These are phyloP conservation scores for Aethina tumida DNA, from an alignment of 1,140 invertebrate genomes.

Conservation along the genomic window DNA sequence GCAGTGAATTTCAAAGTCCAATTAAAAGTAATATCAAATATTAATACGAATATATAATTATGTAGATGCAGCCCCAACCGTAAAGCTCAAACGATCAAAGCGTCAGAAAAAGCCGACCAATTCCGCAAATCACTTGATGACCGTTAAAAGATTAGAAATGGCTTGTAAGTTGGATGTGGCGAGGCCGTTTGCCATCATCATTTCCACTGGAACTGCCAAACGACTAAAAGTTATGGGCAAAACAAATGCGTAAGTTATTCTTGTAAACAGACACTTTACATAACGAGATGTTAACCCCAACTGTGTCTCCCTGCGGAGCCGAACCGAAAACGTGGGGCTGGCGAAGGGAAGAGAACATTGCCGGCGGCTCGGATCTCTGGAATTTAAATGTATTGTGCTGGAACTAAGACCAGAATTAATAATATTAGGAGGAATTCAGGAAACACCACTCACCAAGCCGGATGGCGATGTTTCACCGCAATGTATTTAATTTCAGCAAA, in stretches of 20 bases:
- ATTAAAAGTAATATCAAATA: no score
- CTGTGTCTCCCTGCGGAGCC: conserved; percentile 16
- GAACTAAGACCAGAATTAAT: no score
- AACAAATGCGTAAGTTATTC: conserved; percentile 30
- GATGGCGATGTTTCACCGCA: no score
- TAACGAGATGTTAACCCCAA: conserved; percentile 34
- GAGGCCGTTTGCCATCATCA: conserved; percentile 29
- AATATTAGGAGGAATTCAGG: no score
- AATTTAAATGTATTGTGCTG: no score
- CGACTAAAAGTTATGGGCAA: conserved; percentile 26
- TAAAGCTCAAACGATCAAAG: background rate
- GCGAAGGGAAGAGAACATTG: no score
- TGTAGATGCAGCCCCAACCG: background rate
- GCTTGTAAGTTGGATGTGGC: conserved; percentile 26
- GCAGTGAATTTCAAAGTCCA: background rate
- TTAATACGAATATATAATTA: no score
- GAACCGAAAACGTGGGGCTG: no score
- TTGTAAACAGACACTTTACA: conserved; percentile 35
- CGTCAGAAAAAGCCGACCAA: conserved; percentile 15
- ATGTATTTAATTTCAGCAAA: no score
- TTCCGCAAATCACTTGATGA: conserved; percentile 26
- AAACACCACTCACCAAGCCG: no score
- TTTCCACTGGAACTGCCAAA: conserved; percentile 25
- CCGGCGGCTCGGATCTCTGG: no score
- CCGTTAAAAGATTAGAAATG: conserved; percentile 31